phyloP scores from a whole-genome alignment of 2,113 vertebrate species.

The Leptosomus discolor region DNA sequence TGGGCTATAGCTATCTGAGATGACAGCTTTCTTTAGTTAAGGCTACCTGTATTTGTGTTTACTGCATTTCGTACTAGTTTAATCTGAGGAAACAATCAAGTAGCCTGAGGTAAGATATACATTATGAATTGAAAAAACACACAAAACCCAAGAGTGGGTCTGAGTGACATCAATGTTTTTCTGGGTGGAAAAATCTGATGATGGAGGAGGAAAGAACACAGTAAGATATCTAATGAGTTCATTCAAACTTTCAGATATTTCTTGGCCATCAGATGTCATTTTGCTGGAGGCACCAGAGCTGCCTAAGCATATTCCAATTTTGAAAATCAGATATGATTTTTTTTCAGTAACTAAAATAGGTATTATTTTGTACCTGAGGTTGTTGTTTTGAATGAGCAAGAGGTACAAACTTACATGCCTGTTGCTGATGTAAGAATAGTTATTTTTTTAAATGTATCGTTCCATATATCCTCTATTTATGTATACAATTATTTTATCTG shows the following conservation, averaged over 20 bases:
- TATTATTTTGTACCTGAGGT: not conserved
- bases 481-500: not conserved
- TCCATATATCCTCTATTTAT: not conserved
- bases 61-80: not conserved
- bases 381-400: not conserved
- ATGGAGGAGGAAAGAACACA: not conserved
- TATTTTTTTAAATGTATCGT: not conserved
- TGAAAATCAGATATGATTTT: not conserved
- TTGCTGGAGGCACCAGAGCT: not conserved
- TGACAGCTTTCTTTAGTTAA: not conserved
- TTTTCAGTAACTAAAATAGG: not conserved
- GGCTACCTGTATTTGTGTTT: not conserved
- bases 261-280: not conserved
- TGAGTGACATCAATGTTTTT: not conserved
- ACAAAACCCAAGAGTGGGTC: not conserved
- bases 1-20: not conserved
- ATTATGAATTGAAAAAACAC: not conserved
- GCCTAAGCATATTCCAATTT: not conserved
- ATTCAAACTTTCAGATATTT: not conserved
- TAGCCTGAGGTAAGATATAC: not conserved
- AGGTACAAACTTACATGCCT: not conserved
- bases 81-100: not conserved
- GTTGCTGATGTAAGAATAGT: not conserved
- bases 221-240: not conserved
- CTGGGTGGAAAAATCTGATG: not conserved